These are phyloP conservation scores for Phalanger gymnotis DNA, from an alignment of 2,797 vertebrate genomes.

Conservation along the genomic window DNA sequence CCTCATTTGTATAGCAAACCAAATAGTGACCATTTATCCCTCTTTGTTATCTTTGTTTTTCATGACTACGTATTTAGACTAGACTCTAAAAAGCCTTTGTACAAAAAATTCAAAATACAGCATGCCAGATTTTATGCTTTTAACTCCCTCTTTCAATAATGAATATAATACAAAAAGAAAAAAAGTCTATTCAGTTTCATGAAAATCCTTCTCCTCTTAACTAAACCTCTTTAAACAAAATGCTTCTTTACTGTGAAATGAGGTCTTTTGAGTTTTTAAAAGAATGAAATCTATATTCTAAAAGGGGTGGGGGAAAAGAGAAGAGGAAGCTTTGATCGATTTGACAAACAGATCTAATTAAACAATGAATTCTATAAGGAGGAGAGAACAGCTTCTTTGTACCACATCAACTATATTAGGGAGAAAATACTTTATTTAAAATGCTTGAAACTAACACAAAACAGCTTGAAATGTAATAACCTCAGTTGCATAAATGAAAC, in stretches of 20 bases:
- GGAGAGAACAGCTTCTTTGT: constrained; percentile 68
- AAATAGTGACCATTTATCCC: background rate
- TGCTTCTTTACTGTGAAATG: constrained; percentile 56
- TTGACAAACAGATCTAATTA: constrained; percentile 82
- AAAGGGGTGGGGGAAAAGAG: constrained; percentile 25
- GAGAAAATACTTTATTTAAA: constrained; percentile 83
- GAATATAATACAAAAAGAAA: constrained; percentile 62
- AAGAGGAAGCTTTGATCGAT: constrained; percentile 77
- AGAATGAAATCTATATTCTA: constrained; percentile 74
- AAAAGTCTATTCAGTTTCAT: constrained; percentile 66
- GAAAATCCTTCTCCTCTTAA: constrained; percentile 74
- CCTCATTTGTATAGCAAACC: background rate
- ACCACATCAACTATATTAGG: constrained; percentile 81
- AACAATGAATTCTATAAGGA: constrained; percentile 79
- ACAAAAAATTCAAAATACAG: background rate
- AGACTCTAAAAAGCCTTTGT: background rate
- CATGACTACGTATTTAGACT: background rate
- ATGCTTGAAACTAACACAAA: constrained; percentile 80
- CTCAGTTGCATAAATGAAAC: constrained; percentile 75
- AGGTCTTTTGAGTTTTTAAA: constrained; percentile 66
- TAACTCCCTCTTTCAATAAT: constrained; percentile 66
- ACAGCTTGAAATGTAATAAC: constrained; percentile 77
- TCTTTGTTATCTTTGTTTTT: constrained; percentile 6
- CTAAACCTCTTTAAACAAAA: constrained; percentile 74
- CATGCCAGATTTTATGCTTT: background rate